A percentile compares a stretch with the other conserved stretches of the same genome.
Evolutionary conservation across 2,888 invertebrate species (phyloP).

Genomic region (Drosophila villosipedis): DNA sequence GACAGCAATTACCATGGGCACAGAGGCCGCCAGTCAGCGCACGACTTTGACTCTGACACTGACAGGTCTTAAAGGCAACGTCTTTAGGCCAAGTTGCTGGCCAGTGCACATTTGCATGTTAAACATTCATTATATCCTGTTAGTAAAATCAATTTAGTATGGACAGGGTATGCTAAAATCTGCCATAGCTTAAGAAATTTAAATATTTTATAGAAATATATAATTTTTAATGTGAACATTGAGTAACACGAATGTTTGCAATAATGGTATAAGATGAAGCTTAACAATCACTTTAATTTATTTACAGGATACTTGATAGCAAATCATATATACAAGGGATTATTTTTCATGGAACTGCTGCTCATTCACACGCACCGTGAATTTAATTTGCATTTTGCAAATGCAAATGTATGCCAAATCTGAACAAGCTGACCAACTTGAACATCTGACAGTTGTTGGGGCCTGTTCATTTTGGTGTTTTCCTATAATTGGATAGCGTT

Average conservation of each 20-base stretch:
- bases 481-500: conserved; percentile 70
- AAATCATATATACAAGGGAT: background rate
- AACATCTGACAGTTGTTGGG: conserved; percentile 67
- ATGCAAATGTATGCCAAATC: conserved; percentile 69
- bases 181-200: background rate
- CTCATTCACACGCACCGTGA: conserved; percentile 56
- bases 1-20: conserved; percentile 39
- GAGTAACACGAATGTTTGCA: background rate
- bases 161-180: background rate
- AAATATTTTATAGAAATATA: background rate
- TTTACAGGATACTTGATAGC: conserved; percentile 13
- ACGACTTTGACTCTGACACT: conserved; percentile 40
- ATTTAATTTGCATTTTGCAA: conserved; percentile 75
- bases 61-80: conserved; percentile 32
- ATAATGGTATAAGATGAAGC: background rate
- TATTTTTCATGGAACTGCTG: conserved; percentile 11
- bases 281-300: background rate
- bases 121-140: conserved; percentile 39
- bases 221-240: too few relatives aligned
- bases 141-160: background rate
- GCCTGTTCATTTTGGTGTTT: conserved; percentile 62
- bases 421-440: conserved; percentile 43
- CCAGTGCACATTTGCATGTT: conserved; percentile 47
- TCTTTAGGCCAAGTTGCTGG: conserved; percentile 43
- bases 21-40: conserved; percentile 35